Evolutionary conservation across 2,113 vertebrate genomes (phyloP), one percentile per base, ranked within the genome.

Genomic region (Gnathochromis pfefferi): DNA sequence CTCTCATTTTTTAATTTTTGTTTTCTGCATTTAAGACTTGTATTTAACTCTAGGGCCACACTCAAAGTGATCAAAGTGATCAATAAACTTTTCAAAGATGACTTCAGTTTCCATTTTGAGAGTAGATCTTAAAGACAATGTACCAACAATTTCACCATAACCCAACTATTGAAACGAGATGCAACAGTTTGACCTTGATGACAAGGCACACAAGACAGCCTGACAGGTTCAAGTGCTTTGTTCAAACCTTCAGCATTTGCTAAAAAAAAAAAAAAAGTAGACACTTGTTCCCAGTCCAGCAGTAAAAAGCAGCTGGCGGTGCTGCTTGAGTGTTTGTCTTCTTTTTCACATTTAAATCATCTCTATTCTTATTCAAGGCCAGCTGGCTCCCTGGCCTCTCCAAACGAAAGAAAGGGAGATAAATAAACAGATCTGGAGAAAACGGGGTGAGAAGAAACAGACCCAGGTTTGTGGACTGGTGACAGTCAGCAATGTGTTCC

Each of bases 401-500:
- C 60, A 70, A 87, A 57, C 3, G 4, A 75, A 63, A 83, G 55
- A 89, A 82, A 68, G 23, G 31, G 7, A 65, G 83, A 91, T 70
- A 88, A 93, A 94, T 87, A 91, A 92, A 93, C 85, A 83, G 17
- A 83, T 82, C 28, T 81, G 82, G 45, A 83, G 88, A 47, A 75
- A 82, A 85, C 19, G 14, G 28, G 82, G 40, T 55, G 23, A 90
- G 23, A 51, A 86, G 33, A 40, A 75, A 26, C 85, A 70, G 42
- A 31, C 51, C 42, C 40, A n/a, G 60, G n/a, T 83, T 83, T 88
- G 6, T 85, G 42, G 75, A 31, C 65, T 53, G 49, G 47, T 88
- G 65, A 93, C 91, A 92, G 89, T 84, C 82, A 57, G 85, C 85
- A 92, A 93, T 95, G 90, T 94, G 92, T 87, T 93, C 89, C 93